Base-by-base conservation (phyloP, 2,888 invertebrate genomes). In the Lathronympha strigana region DNA sequence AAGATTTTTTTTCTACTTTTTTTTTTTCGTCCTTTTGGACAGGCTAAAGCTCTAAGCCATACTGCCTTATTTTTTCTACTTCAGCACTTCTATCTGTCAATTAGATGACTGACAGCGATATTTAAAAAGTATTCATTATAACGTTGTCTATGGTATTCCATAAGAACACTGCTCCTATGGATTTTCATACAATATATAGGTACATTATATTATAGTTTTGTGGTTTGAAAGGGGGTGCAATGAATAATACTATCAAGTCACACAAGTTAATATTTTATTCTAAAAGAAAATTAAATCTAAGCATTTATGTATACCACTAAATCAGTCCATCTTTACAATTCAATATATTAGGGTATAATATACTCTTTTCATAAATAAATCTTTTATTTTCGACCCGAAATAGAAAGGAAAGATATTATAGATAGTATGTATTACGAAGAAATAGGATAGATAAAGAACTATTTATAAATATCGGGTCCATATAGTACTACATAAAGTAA, bases 271-370 rank as follows among this genome's bases (percentile, higher is more conserved):
- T 76, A 75, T 73, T 73, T 76, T 72, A 72, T 69, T 74, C 72
- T 74, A 75, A 70, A 77, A 73, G 73, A 64, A 60, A 53, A 72
- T 73, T 75, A 77, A 71, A 73, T 72, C 73, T 74, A 74, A 76
- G 74, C 75, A 74, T 61, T 75, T 66, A 68, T 68, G 72, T 74
- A 70, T 71, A 73, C 74, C 75, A 74, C 64, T 66, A 69, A 75
- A 79, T 83, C 82, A 83, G 83, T 82, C 83, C 80, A 80, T 81
- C 75, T 80, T 79, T 79, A 81, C 76, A 78, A 76, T 78, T 77
- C 70, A 80, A 83, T 83, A 83, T 82, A 83, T 83, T 82, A 83
- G 5, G 71, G 71, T 80, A 71, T 80, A 78, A 66, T 67, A 66
- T 63, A 76, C 76, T 77, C 71, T 76, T 75, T 76, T 68, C 73